These are phyloP conservation scores for Chloroceryle aenea DNA, from an alignment of 2,113 vertebrate genomes.

Conservation along the genomic window DNA sequence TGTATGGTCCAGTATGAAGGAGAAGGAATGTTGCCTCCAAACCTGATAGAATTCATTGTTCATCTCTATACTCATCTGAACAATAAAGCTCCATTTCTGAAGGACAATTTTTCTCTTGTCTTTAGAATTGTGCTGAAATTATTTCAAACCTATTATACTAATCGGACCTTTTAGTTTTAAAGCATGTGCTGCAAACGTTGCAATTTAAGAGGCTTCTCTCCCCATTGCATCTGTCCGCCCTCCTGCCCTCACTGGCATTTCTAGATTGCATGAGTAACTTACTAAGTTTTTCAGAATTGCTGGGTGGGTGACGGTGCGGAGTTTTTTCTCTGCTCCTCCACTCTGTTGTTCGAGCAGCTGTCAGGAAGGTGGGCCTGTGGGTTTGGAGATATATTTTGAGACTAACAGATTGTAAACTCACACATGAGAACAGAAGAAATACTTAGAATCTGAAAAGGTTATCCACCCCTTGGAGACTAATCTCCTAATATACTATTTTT, in stretches of 20 bases:
- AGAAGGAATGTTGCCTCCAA: slow-evolving; percentile 73
- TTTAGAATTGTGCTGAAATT: slow-evolving; percentile 68
- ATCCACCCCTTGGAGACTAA: slow-evolving; percentile 70
- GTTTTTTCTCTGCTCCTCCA: slow-evolving; percentile 32
- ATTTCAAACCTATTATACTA: slow-evolving; percentile 77
- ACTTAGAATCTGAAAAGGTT: slow-evolving; percentile 71
- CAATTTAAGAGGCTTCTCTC: slow-evolving; percentile 1
- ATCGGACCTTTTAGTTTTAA: slow-evolving; percentile 64
- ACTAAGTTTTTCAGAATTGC: slow-evolving; percentile 56
- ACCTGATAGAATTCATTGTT: slow-evolving; percentile 80
- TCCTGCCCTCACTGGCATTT: slow-evolving; percentile 24
- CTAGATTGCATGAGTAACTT: slow-evolving; percentile 55
- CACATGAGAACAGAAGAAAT: slow-evolving; percentile 65
- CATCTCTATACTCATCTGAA: slow-evolving; percentile 39
- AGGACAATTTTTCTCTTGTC: slow-evolving; percentile 77
- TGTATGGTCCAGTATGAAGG: slow-evolving; percentile 77
- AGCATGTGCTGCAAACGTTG: slow-evolving; percentile 1
- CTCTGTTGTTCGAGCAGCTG: slow-evolving; percentile 68
- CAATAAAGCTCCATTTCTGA: slow-evolving; percentile 72
- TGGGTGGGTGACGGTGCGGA: background rate
- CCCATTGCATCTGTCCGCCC: background rate
- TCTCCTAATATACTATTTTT: slow-evolving; percentile 73
- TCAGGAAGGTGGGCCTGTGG: slow-evolving; percentile 69
- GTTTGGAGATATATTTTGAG: slow-evolving; percentile 72
- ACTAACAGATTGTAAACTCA: slow-evolving; percentile 65